phyloP scores from a whole-genome alignment of 2,797 vertebrate genomes.

The Sebastes umbrosus region DNA sequence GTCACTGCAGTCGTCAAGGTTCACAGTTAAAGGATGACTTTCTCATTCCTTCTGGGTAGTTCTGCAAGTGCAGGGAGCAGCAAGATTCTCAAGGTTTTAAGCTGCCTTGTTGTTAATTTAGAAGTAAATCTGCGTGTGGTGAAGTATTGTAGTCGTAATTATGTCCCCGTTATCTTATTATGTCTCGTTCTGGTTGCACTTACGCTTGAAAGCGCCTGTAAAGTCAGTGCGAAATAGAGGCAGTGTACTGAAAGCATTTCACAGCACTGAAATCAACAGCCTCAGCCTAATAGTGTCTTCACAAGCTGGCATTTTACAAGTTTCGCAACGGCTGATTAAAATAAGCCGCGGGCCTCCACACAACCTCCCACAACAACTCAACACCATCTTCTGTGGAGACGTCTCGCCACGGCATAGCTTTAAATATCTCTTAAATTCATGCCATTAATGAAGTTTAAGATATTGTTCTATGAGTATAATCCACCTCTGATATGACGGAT shows the following conservation, averaged over 20 bases:
- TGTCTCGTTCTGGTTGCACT: neutral
- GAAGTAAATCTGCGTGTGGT: neutral
- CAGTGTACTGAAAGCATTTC: neutral
- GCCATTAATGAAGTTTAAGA: neutral
- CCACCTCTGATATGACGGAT: neutral
- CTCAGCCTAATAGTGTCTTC: constrained; percentile 22
- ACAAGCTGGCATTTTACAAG: constrained; percentile 23
- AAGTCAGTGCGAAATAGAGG: neutral
- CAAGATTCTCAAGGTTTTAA: neutral
- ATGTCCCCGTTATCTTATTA: neutral
- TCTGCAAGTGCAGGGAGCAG: neutral
- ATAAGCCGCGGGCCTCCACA: constrained; percentile 37
- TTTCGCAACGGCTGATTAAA: constrained; percentile 41
- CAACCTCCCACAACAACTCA: constrained; percentile 23
- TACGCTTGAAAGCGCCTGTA: neutral
- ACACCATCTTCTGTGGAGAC: neutral
- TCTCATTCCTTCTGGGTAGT: neutral
- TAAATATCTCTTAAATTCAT: neutral
- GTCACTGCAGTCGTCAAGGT: constrained; percentile 6
- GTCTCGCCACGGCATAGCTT: neutral
- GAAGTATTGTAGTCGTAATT: neutral
- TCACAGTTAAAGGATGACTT: constrained; percentile 27
- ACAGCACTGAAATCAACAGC: constrained; percentile 24
- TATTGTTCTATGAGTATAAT: neutral
- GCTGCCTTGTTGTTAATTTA: neutral